A percentile compares a stretch with the other conserved stretches of the same genome.
phyloP scores from a whole-genome alignment of 2,797 vertebrate species.

The Cheirogaleus major region DNA sequence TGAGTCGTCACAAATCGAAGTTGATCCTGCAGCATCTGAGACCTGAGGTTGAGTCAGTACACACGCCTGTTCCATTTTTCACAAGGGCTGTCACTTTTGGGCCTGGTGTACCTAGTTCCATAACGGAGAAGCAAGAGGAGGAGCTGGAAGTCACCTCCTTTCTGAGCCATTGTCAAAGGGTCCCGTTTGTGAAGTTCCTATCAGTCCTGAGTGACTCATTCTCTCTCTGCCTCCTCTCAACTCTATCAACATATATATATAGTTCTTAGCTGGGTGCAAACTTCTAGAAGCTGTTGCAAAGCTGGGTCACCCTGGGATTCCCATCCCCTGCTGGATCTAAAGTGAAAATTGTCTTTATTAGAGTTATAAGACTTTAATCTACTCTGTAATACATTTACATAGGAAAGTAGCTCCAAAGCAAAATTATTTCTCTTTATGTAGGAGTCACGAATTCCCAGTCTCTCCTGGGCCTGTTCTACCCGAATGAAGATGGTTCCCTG shows the following conservation, averaged over 20 bases:
- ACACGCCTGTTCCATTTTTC: conserved; percentile 64
- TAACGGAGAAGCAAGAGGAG: neutral
- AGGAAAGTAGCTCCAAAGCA: neutral
- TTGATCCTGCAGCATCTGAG: conserved; percentile 49
- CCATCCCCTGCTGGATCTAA: neutral
- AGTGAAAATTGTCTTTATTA: neutral
- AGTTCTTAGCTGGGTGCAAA: neutral
- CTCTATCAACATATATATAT: accelerated
- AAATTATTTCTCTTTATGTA: neutral
- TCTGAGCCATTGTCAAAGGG: neutral
- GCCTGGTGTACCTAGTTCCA: neutral
- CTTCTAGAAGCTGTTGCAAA: neutral
- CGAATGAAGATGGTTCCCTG: neutral
- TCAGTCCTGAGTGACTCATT: neutral
- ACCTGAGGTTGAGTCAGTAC: conserved; percentile 50
- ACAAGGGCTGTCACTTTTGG: conserved; percentile 31
- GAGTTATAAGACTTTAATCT: neutral
- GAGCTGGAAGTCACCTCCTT: conserved; percentile 16
- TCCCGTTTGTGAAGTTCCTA: neutral
- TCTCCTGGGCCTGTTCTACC: neutral
- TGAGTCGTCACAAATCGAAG: conserved; percentile 63
- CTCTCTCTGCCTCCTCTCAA: neutral
- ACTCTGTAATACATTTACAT: neutral
- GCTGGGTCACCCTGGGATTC: neutral
- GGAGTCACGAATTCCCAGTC: neutral